Evolutionary conservation across 2,888 invertebrate species (phyloP), one percentile per base, ranked within the genome.

Genomic region (Isotomurus palustris): DNA sequence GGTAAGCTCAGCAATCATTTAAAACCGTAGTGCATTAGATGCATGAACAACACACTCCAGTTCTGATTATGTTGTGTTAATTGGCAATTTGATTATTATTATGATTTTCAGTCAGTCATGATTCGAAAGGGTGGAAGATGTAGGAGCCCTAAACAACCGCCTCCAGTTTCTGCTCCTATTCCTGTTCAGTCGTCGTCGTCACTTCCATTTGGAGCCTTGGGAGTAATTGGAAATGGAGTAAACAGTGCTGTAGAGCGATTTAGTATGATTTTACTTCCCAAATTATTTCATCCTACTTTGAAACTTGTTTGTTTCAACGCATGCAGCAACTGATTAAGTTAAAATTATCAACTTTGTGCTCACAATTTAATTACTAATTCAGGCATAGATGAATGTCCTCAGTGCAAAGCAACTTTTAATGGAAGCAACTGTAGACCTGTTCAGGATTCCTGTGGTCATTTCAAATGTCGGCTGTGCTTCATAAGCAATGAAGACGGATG

Each of bases 391-490:
- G 32, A 29, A 24, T 70, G 70, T 41, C 67, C 66, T 10, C 63
- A 68, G 45, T 70, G 70, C 43, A 52, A 50, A 1, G 44, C 52
- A 8, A 41, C 8, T 1, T 68, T 64, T 48, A 62, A 66, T 38
- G 44, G 29, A 3, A 48, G 59, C 10, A 58, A 55, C 28, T 53
- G 32, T 29, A 36, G 67, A 52, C 65, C 65, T 19, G 63, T 68
- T 2, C 64, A 65, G 22, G 70, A 70, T 17, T 56, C 55, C 5
- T 67, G 70, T 50, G 65, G 65, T 14, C 70, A 70, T 38, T 45
- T 62, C 5, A 68, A 68, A 53, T 70, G 70, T 25, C 36, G 68
- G 40, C 40, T 8, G 1, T 70, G 70, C 53, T 57, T 68, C n/a
- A 66, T 68, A 32, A 40, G 47, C 40, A 64, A 62, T 41, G 64